Percentiles rank a stretch among this genome's conserved stretches.
These are phyloP conservation scores for Cyprinodon brontotheroides DNA, from an alignment of 2,113 vertebrate genomes.

Conservation along the genomic window DNA sequence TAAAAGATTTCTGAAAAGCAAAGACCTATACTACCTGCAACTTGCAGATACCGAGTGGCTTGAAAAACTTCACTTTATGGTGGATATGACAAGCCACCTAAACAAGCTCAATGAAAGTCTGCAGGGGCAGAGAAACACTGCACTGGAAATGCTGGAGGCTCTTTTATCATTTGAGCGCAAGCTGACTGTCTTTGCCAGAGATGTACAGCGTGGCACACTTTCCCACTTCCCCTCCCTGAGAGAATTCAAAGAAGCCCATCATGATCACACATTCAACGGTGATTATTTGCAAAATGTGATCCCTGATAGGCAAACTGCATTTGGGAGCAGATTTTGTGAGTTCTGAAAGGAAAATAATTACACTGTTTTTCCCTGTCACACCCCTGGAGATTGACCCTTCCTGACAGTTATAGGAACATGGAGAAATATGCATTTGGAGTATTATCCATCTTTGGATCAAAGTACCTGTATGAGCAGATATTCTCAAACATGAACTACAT, in stretches of 20 bases:
- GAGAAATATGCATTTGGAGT: no score
- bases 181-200: constrained; percentile 16
- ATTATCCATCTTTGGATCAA: no score
- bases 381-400: no score
- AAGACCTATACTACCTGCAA: neutral
- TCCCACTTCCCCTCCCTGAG: constrained; percentile 24
- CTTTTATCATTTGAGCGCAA: constrained; percentile 24
- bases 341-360: no score
- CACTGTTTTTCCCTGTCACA: no score
- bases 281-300: neutral
- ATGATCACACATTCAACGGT: neutral
- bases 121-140: constrained; percentile 18
- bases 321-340: no score
- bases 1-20: constrained; percentile 1
- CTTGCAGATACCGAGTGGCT: neutral
- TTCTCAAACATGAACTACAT: no score
- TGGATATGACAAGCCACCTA: neutral
- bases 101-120: constrained; percentile 2
- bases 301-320: no score
- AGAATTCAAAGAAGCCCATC: constrained; percentile 18
- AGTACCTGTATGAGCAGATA: no score
- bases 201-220: constrained; percentile 22
- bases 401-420: no score
- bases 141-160: constrained; percentile 45
- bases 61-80: constrained; percentile 2